Base-by-base conservation (phyloP, 2,888 invertebrate species). In the Sabatieria punctata region DNA sequence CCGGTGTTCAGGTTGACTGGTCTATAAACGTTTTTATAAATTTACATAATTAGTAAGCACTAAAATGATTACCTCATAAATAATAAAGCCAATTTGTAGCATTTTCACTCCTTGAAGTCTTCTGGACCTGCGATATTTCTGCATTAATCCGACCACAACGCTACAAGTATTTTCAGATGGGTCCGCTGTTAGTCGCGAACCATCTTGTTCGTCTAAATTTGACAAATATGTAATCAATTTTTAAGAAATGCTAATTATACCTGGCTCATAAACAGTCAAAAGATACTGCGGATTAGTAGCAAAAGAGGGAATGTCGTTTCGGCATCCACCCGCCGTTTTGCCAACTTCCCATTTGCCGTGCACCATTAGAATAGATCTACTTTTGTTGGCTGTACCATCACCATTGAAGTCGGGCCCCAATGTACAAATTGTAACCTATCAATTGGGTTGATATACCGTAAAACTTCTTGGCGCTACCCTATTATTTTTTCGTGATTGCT, bases 201-300 rank as follows among this genome's bases (percentile, higher is more conserved):
- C n/a, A n/a, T n/a, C n/a, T n/a, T n/a, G n/a, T n/a, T n/a, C n/a
- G n/a, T n/a, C n/a, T n/a, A n/a, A n/a, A n/a, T n/a, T n/a, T n/a
- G n/a, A n/a, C n/a, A n/a, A n/a, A n/a, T n/a, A n/a, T n/a, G n/a
- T n/a, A n/a, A n/a, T n/a, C n/a, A n/a, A n/a, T n/a, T n/a, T n/a
- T n/a, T n/a, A n/a, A n/a, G n/a, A n/a, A n/a, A n/a, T n/a, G n/a
- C n/a, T n/a, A n/a, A 42, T 23, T 44, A 60, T 57, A 60, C 66
- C 68, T 54, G 65, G 57, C 49, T 68, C 64, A 18, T 54, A 51
- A 13, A 71, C 55, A 3, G 63, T 65, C 2, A 73, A 57, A 4
- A 68, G 55, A 53, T 64, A 72, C 54, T 73, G 73, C 8, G 72
- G 73, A 55, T 73, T 73, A 22, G 62, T 66, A 15, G 69, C 65